Evolutionary conservation across 2,113 vertebrate genomes (phyloP).

Genomic region (Mustela lutreola): DNA sequence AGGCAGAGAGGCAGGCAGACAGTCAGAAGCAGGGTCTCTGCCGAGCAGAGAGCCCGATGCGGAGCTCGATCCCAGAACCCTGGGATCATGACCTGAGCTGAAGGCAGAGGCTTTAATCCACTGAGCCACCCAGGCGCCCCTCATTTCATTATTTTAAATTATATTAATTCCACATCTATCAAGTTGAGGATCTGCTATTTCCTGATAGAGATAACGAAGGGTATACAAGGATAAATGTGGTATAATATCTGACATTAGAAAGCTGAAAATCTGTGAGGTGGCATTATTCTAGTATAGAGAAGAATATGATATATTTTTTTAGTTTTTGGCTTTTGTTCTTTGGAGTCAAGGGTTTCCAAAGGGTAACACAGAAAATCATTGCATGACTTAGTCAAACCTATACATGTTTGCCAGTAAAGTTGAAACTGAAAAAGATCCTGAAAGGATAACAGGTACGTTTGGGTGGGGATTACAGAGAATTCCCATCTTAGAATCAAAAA

Average conservation of each 20-base stretch:
- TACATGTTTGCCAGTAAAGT: not conserved
- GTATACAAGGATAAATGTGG: not conserved
- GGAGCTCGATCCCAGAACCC: no score
- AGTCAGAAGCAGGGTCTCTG: no score
- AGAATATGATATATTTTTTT: no score
- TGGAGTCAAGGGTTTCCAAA: not conserved
- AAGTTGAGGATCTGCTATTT: not conserved
- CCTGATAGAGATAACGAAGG: not conserved
- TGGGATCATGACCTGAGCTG: no score
- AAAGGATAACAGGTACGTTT: not conserved
- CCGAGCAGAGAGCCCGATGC: no score
- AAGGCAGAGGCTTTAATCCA: no score
- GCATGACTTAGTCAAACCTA: not conserved
- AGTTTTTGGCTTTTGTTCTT: not conserved
- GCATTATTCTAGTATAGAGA: not conserved
- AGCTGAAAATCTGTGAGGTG: not conserved
- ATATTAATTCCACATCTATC: not conserved
- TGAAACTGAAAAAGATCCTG: not conserved
- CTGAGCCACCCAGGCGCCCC: no score
- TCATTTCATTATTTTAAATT: slow-evolving; percentile 36
- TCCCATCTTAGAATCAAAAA: not conserved
- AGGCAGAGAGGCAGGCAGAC: no score
- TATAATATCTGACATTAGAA: not conserved
- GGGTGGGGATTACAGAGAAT: not conserved
- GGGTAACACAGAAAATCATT: not conserved